Base-by-base conservation (phyloP, 2,888 invertebrate genomes). In the Villa cingulata region DNA sequence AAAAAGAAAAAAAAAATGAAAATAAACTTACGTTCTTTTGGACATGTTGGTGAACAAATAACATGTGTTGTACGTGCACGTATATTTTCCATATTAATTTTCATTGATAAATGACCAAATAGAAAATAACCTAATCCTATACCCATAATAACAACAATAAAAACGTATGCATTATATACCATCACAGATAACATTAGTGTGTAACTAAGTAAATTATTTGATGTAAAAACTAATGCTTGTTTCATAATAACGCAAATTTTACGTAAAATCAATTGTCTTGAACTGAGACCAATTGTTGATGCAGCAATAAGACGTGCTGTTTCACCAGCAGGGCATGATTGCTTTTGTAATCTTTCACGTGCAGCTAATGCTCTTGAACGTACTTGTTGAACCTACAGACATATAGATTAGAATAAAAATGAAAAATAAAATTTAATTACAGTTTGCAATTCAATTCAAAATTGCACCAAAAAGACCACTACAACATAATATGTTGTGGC, bases 101-200 rank as follows among this genome's bases (percentile, higher is more conserved):
- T 70, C 63, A 74, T 67, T 27, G 75, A 68, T 43, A 64, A 62
- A 43, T 72, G 71, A 12, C 75, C 75, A 58, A 76, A 77, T 46
- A 75, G 59, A 62, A 73, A 76, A 57, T 76, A 76, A n/a, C 77
- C 77, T 4, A 76, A 38, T 18, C 71, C 70, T 54, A 79, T 78
- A 19, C 83, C 83, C 46, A 80, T 65, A 5, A 78, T 71, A 44
- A 82, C 74, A 14, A 81, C 74, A 43, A 82, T 68, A 50, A 77
- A 71, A 47, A 84, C 66, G 58, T 82, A 81, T 23, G 74, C 78
- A 66, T 83, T 83, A 66, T 77, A 84, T 15, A 78, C 64, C 84
- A 84, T 84, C n/a, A 83, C 78, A 23, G 76, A 74, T 53, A 84
- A 62, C 83, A 84, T 84, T 23, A 84, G 70, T 45, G 83, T 62